Base-by-base conservation (phyloP, 2,888 invertebrate species). In the Xanthorhoe designata region DNA sequence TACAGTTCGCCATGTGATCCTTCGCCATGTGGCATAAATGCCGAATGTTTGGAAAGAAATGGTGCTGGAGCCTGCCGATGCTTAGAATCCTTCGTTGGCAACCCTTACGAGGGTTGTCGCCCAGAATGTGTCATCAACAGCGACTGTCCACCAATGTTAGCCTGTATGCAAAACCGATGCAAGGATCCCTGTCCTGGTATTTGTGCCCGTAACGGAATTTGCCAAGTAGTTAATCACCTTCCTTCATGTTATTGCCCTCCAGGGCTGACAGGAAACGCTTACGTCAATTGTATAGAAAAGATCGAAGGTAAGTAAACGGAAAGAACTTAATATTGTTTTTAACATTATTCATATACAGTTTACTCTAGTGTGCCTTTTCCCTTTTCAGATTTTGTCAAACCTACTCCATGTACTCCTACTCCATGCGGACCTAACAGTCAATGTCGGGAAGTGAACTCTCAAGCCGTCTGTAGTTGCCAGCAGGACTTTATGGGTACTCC, bases 91-190 rank as follows among this genome's bases (percentile, higher is more conserved):
- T 96, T 95, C 77, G 77, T 91, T 56, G 91, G 89, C 51, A 89
- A 92, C 73, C 92, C 91, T 64, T 89, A 90, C 72, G 89, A 93
- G 71, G 97, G 97, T 18, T 97, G 98, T 83, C 94, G 96, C 65
- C 97, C 97, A 0, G 97, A 97, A 88, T 98, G 98, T 85, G 94
- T 96, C 5, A 94, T 97, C 59, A 97, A 97, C 81, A 95, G 96
- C 13, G 97, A 98, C 82, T 98, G 98, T 80, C 89, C 95, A 8
- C 95, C 95, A 51, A 94, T 95, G 82, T 91, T 94, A 78, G 96
- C 97, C 42, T 97, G 97, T 79, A 94, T 96, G 32, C 95, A 96
- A 85, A 95, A 95, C 78, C 96, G 96, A 89, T 97, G 97, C 84
- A 94, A 94, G 81, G 96, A 97, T 85, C 97, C 98, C 13, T 98